A percentile compares a stretch with the other conserved stretches of the same genome.
Conservation (phyloP, 2,113 vertebrate genomes). For the Eurystomus gularis region DNA sequence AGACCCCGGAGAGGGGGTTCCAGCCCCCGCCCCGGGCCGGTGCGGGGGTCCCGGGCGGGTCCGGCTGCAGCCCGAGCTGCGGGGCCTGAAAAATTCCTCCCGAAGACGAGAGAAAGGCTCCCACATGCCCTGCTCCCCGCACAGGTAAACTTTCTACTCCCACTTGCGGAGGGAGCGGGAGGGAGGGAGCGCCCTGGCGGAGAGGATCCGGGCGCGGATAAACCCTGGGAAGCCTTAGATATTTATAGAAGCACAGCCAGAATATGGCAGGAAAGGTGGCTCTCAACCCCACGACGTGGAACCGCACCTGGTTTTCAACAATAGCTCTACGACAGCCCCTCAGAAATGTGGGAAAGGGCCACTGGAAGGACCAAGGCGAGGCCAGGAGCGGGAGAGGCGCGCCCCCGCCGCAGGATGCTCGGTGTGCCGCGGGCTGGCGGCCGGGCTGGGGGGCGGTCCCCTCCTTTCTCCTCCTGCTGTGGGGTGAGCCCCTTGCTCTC, state of each 20-base stretch:
- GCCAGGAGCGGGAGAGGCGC: background rate
- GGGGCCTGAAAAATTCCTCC: background rate
- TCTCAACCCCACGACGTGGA: background rate
- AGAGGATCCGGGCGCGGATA: slow-evolving; percentile 43
- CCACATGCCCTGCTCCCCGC: background rate
- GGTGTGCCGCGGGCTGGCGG: slow-evolving; percentile 46
- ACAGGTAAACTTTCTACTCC: slow-evolving; percentile 62
- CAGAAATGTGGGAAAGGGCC: background rate
- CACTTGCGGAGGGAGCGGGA: slow-evolving; percentile 12
- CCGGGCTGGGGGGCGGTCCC: slow-evolving; percentile 35
- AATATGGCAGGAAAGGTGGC: slow-evolving; percentile 49
- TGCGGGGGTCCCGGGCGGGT: background rate
- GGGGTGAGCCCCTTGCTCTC: background rate
- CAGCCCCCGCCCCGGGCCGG: accelerated
- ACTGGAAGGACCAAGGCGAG: background rate
- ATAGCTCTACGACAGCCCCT: background rate
- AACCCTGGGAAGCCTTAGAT: slow-evolving; percentile 61
- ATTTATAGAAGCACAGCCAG: slow-evolving; percentile 61
- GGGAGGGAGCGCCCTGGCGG: background rate
- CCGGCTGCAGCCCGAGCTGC: background rate
- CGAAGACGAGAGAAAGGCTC: background rate
- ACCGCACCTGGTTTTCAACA: background rate
- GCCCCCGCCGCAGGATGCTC: background rate
- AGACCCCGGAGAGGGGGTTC: background rate
- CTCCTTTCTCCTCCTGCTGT: background rate